A percentile compares a stretch with the other conserved stretches of the same genome.
These are phyloP conservation scores for Allobates femoralis DNA, from an alignment of 2,797 vertebrate genomes.

Conservation along the genomic window DNA sequence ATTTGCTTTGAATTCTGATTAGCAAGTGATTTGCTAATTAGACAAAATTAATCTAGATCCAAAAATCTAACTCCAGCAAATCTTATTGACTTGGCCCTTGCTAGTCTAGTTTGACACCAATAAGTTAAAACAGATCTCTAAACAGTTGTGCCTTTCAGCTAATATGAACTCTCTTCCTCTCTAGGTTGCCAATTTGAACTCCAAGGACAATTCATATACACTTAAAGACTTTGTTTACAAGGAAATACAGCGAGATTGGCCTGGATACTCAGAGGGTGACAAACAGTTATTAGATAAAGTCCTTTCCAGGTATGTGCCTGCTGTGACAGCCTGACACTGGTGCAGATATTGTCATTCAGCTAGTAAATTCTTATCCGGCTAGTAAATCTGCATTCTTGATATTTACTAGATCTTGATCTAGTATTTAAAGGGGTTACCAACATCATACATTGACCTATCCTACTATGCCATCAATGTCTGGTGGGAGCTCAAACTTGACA, in stretches of 20 bases:
- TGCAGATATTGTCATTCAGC: neutral
- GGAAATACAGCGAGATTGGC: conserved; percentile 89
- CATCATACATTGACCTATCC: no score
- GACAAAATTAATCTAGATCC: no score
- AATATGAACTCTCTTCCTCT: neutral
- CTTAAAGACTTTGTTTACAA: conserved; percentile 90
- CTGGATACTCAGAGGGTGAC: conserved; percentile 87
- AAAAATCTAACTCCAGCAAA: no score
- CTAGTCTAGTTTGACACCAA: neutral
- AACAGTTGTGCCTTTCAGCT: neutral
- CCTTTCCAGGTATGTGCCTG: conserved; percentile 80
- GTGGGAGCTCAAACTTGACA: no score
- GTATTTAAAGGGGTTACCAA: no score
- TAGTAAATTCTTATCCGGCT: neutral
- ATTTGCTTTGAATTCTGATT: neutral
- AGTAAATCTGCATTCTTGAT: neutral
- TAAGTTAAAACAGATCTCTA: neutral
- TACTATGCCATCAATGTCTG: no score
- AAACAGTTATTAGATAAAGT: conserved; percentile 81
- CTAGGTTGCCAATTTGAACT: conserved; percentile 89
- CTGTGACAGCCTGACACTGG: neutral
- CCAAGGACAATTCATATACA: conserved; percentile 89
- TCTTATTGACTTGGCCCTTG: neutral
- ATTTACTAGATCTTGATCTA: neutral
- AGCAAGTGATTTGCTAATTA: no score